Base-by-base conservation (phyloP, 2,113 vertebrate genomes). In the Mola mola region DNA sequence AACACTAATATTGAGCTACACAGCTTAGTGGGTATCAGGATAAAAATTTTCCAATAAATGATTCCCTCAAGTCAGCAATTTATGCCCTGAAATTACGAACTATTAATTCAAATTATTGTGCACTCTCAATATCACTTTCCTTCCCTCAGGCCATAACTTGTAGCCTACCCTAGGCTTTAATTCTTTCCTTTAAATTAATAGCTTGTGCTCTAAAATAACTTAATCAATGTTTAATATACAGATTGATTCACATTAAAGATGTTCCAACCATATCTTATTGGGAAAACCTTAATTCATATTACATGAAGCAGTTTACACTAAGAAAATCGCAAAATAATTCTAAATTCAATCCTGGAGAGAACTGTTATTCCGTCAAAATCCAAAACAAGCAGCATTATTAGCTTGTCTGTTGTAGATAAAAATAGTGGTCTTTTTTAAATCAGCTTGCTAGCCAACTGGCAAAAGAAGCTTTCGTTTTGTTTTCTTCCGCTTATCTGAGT, bases 71-170 rank as follows among this genome's bases (percentile, higher is more conserved):
- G n/a, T 66, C n/a, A 41, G 9, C 10, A 15, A 49, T 25, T 33
- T n/a, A 49, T 17, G 15, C 2, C 22, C 12, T 74, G 33, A 36
- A 43, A 50, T 56, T 33, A 41, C 13, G 17, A 64, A 8, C 8
- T 24, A 43, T 50, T 57, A 36, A 13, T 22, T 58, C 19, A 34
- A 44, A 50, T 52, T 17, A 65, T 29, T 2, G 0, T 26, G 28
- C 49, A 28, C 20, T 36, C 20, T 36, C 11, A 57, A 22, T 41
- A 10, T 19, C n/a, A 56, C 42, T 63, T 47, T 56, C 17, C 25
- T 44, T 31, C 21, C 34, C 55, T 46, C 5, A 29, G 20, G 33
- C 19, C 15, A 4, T 38, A 25, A 58, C 33, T 22, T 58, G 10
- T 19, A 52, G 11, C 33, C 5, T 34, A 13, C 13, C 7, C 15